Evolutionary conservation across 2,113 vertebrate genomes (phyloP).

Genomic region (Istiophorus platypterus): DNA sequence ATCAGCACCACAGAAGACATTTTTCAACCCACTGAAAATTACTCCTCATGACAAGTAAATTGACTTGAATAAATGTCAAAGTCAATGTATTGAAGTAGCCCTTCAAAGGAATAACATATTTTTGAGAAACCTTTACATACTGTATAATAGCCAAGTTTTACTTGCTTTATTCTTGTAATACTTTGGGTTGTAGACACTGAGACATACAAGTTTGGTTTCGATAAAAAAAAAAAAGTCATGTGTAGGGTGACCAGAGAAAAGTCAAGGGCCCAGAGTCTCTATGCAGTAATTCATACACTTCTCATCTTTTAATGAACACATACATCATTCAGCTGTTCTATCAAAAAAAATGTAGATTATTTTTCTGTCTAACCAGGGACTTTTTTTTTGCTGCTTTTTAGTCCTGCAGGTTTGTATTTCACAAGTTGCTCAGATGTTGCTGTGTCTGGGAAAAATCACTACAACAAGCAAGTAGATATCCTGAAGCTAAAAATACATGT

Average conservation of each 20-base stretch:
- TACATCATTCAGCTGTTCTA: not conserved
- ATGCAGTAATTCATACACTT: not conserved
- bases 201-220: too few species aligned
- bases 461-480: slow-evolving; percentile 75
- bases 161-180: too few species aligned
- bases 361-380: slow-evolving; percentile 6
- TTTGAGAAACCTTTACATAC: not conserved
- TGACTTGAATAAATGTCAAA: too few species aligned
- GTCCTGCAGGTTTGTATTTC: slow-evolving; percentile 53
- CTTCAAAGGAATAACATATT: not conserved
- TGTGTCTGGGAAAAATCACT: slow-evolving; percentile 69
- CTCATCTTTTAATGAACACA: not conserved
- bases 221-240: not conserved
- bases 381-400: slow-evolving; percentile 2
- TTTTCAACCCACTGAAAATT: too few species aligned
- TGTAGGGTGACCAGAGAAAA: not conserved
- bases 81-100: too few species aligned
- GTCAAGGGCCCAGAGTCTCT: not conserved
- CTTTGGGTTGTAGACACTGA: too few species aligned
- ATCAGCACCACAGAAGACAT: not conserved
- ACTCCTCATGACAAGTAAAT: too few species aligned
- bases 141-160: not conserved
- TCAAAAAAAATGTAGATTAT: not conserved
- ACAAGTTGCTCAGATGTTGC: slow-evolving; percentile 67
- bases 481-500: slow-evolving; percentile 79